phyloP scores from a whole-genome alignment of 2,888 invertebrate species.

The Tiphia femorata region DNA sequence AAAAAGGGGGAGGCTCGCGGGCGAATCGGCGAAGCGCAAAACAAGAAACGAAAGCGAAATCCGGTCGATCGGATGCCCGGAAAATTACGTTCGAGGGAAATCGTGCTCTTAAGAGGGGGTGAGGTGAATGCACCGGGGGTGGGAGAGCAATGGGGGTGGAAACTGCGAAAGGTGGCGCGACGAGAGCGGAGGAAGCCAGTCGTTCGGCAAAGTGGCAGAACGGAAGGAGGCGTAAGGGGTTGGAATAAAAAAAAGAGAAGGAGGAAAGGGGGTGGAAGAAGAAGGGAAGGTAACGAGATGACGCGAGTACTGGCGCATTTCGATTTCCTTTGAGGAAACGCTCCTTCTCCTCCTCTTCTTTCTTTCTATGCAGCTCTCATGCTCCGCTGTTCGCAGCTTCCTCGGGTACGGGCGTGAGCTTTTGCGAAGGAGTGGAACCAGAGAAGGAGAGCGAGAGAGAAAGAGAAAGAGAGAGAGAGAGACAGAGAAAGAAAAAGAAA shows the following conservation, averaged over 20 bases:
- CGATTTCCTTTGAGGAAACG: slow-evolving; percentile 37
- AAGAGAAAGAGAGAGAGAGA: neutral
- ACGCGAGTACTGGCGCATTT: slow-evolving; percentile 33
- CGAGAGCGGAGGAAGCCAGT: too few relatives aligned
- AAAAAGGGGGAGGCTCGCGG: too few relatives aligned
- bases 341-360: too few relatives aligned
- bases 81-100: slow-evolving; percentile 45
- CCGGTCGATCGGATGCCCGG: slow-evolving; percentile 41
- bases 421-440: neutral
- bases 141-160: neutral
- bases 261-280: neutral
- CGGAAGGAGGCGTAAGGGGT: neutral
- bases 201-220: neutral
- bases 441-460: neutral
- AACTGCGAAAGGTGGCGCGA: slow-evolving; percentile 4
- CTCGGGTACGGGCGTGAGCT: too few relatives aligned
- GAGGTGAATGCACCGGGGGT: neutral
- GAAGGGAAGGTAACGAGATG: slow-evolving; percentile 35
- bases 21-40: slow-evolving; percentile 37
- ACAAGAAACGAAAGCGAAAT: slow-evolving; percentile 47
- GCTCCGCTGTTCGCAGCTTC: too few relatives aligned
- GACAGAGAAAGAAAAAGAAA: neutral
- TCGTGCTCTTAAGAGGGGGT: slow-evolving; percentile 26
- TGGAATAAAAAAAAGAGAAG: neutral
- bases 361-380: too few relatives aligned